Conservation (phyloP, 2,888 invertebrate genomes). For the Phalera bucephala region DNA sequence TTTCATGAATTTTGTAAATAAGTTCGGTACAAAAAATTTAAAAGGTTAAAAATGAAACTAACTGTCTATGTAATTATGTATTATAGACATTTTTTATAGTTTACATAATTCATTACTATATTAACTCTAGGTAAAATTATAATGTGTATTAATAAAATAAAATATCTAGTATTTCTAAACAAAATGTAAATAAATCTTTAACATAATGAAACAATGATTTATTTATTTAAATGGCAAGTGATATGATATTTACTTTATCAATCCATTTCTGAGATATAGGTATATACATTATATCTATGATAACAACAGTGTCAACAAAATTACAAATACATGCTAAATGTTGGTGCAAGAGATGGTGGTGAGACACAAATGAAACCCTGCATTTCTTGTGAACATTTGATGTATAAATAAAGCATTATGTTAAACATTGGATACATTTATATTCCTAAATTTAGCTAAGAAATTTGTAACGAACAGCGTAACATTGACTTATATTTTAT, state of each 20-base stretch:
- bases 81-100: slow-evolving; percentile 81
- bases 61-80: slow-evolving; percentile 78
- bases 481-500: too few species aligned
- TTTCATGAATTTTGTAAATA: too few species aligned
- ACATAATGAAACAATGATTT: slow-evolving; percentile 63
- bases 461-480: slow-evolving; percentile 17
- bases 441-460: slow-evolving; percentile 48
- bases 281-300: slow-evolving; percentile 55
- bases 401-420: slow-evolving; percentile 36
- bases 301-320: slow-evolving; percentile 43
- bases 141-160: slow-evolving; percentile 54
- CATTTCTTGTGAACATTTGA: slow-evolving; percentile 43
- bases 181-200: slow-evolving; percentile 52
- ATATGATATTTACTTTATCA: slow-evolving; percentile 77
- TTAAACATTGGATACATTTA: slow-evolving; percentile 41
- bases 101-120: slow-evolving; percentile 78
- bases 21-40: too few species aligned
- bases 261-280: slow-evolving; percentile 41
- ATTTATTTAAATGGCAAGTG: slow-evolving; percentile 82
- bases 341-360: slow-evolving; percentile 50
- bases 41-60: slow-evolving; percentile 52
- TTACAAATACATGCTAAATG: slow-evolving; percentile 40
- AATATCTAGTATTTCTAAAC: slow-evolving; percentile 58
- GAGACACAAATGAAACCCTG: slow-evolving; percentile 54
- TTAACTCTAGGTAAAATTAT: slow-evolving; percentile 68